Evolutionary conservation across 2,113 vertebrate genomes (phyloP), one percentile per base, ranked within the genome.

Genomic region (Python bivittatus): DNA sequence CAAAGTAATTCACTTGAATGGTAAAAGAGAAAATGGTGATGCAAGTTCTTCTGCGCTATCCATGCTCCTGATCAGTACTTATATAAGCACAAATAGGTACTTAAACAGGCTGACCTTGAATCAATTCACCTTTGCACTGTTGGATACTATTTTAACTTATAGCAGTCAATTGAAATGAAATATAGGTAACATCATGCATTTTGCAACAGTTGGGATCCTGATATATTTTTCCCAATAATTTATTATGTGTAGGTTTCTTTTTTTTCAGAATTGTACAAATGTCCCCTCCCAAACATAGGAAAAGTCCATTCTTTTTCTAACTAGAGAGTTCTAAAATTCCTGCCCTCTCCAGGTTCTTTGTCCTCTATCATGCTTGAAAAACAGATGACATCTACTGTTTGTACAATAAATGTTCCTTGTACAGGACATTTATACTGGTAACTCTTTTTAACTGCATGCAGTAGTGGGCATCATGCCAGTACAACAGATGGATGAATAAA

Each of bases 291-390:
- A 23, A 92, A 10, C 54, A 60, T 84, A 85, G 85, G 54, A 44
- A 86, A 6, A 0, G 0, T 42, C 1, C 0, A 0, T 2, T 9
- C 64, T 48, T 33, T n/a, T 0, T 0, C 72, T n/a, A 89, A 72
- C 42, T n/a, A 57, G 64, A 0, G 1, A 0, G 22, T 60, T 56
- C 53, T 7, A 23, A 91, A 92, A 91, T 52, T 0, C 0, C 44
- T 0, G 0, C 2, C 1, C 0, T 0, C 0, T 1, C 1, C 0
- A 0, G 2, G 0, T 13, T 88, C 52, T 0, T 33, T 0, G 0
- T 33, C 6, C 33, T 7, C 25, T 17, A 0, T 6, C 0, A 0
- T 23, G 23, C n/a, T 61, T 61, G 1, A 25, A 92, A 87, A 68
- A 56, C 1, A 88, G 79, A 22, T 3, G 29, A 44, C 9, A 23